A percentile compares a stretch with the other conserved stretches of the same genome.
phyloP scores from a whole-genome alignment of 2,888 invertebrate species.

The Ennomos erosarius region DNA sequence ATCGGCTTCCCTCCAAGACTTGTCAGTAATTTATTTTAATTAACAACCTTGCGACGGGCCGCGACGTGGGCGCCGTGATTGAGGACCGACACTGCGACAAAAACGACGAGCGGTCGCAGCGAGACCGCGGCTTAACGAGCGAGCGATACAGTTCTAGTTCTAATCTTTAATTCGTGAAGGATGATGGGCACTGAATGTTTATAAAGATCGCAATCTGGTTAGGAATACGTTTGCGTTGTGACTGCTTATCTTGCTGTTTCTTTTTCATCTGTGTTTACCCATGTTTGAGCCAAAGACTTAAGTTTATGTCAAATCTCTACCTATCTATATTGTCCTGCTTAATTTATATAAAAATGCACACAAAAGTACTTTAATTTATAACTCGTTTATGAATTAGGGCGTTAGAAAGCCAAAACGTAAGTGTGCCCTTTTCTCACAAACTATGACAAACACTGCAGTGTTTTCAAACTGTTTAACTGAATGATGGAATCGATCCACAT shows the following conservation, averaged over 20 bases:
- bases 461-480: no score
- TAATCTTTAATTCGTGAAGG: constrained; percentile 22
- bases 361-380: no score
- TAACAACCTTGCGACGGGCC: constrained; percentile 40
- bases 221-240: background rate
- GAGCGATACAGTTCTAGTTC: constrained; percentile 29
- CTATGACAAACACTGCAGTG: no score
- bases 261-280: background rate
- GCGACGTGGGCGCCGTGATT: constrained; percentile 47
- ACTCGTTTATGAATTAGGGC: no score
- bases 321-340: no score
- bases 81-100: constrained; percentile 41
- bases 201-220: constrained; percentile 14
- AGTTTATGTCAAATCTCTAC: no score
- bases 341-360: no score
- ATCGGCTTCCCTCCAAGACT: constrained; percentile 17
- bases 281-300: no score
- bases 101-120: constrained; percentile 33
- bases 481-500: no score
- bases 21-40: constrained; percentile 53
- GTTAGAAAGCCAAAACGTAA: no score
- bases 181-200: constrained; percentile 24
- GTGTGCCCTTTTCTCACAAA: no score
- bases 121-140: constrained; percentile 37
- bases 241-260: constrained; percentile 1